A percentile compares a stretch with the other conserved stretches of the same genome.
These are phyloP conservation scores for Typhlomys cinereus DNA, from an alignment of 2,113 vertebrate genomes.

Conservation along the genomic window DNA sequence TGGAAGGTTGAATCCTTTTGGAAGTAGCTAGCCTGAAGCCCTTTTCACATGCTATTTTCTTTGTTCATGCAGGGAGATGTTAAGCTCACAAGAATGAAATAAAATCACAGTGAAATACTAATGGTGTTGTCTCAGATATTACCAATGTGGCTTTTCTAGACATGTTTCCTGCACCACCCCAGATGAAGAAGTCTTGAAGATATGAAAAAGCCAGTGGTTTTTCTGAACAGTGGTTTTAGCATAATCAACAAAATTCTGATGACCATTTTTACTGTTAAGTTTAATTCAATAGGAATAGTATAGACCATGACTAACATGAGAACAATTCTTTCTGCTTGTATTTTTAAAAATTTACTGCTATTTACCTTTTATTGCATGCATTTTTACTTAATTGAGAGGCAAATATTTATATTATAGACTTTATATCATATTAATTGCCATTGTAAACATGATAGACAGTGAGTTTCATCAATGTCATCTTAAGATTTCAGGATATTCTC, in stretches of 20 bases:
- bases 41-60: conserved; percentile 83
- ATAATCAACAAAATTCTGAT: conserved; percentile 60
- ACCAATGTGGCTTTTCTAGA: conserved; percentile 57
- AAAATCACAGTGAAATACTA: conserved; percentile 82
- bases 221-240: conserved; percentile 62
- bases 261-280: conserved; percentile 30
- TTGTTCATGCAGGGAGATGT: conserved; percentile 84
- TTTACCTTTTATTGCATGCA: neutral
- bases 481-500: too few species aligned
- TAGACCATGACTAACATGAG: conserved; percentile 14
- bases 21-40: conserved; percentile 82
- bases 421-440: neutral
- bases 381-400: neutral
- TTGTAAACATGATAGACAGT: neutral
- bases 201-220: conserved; percentile 27
- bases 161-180: neutral
- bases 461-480: too few species aligned
- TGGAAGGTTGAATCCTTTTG: conserved; percentile 84
- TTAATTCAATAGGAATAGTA: conserved; percentile 41
- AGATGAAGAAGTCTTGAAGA: conserved; percentile 23
- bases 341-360: conserved; percentile 7
- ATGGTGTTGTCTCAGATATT: conserved; percentile 76
- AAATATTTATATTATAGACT: neutral
- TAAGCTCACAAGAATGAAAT: conserved; percentile 83
- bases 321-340: neutral